These are phyloP conservation scores for Emberiza fucata DNA, from an alignment of 2,113 vertebrate genomes.

Conservation along the genomic window DNA sequence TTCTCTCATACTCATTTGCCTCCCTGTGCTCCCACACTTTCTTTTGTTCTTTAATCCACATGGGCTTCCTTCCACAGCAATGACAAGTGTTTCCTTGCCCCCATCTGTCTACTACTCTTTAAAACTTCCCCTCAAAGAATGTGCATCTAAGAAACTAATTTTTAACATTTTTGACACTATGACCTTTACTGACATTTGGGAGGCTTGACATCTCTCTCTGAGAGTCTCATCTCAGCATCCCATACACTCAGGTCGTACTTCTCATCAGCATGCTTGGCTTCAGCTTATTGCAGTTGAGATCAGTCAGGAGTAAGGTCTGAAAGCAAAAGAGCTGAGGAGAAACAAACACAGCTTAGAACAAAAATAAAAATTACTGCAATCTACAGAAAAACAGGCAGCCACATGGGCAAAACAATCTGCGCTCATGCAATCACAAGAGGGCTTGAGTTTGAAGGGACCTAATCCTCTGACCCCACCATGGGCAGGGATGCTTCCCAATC, in stretches of 20 bases:
- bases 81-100: not conserved
- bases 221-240: not conserved
- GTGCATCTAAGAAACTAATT: not conserved
- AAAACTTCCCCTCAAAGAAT: not conserved
- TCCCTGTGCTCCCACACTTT: not conserved
- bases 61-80: not conserved
- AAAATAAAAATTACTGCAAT: not conserved
- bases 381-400: not conserved
- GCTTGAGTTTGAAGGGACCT: not conserved
- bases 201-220: not conserved
- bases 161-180: not conserved
- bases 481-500: no score
- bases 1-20: not conserved
- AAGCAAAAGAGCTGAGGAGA: not conserved
- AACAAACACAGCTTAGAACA: not conserved
- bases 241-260: rapidly evolving
- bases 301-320: not conserved
- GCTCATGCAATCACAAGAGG: not conserved
- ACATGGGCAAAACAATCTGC: not conserved
- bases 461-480: no score
- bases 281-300: not conserved
- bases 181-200: conserved; percentile 13
- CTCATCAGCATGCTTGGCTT: not conserved
- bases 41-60: not conserved
- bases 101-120: not conserved